phyloP scores from a whole-genome alignment of 2,888 invertebrate species.

The Erebia epiphron region DNA sequence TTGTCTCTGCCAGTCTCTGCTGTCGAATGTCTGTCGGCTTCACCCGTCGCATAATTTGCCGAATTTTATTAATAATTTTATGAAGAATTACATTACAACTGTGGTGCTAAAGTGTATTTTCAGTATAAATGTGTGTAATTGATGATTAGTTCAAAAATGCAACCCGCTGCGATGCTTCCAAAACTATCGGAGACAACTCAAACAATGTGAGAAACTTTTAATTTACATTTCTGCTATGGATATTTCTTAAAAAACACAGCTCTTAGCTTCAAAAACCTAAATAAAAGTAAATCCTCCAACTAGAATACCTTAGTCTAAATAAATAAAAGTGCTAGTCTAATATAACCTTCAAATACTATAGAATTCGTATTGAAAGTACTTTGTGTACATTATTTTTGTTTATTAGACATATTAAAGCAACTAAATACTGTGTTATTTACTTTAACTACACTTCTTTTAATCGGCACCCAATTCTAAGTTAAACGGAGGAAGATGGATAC shows the following conservation, averaged over 20 bases:
- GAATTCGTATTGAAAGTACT: background rate
- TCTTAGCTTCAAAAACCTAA: background rate
- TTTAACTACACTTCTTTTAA: background rate
- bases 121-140: constrained; percentile 65
- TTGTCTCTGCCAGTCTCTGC: constrained; percentile 49
- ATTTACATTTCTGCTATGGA: constrained; percentile 29
- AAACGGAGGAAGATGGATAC: no score
- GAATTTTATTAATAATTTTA: constrained; percentile 56
- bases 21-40: constrained; percentile 65
- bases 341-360: constrained; percentile 19
- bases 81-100: constrained; percentile 52
- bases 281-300: background rate
- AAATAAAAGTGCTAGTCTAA: background rate
- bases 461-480: background rate
- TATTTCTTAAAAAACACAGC: background rate
- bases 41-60: constrained; percentile 56
- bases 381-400: constrained; percentile 5
- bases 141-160: constrained; percentile 60
- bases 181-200: constrained; percentile 74
- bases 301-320: no score
- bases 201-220: constrained; percentile 71
- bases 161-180: constrained; percentile 72
- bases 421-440: background rate
- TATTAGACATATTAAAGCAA: background rate
- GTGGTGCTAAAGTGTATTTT: constrained; percentile 45